Evolutionary conservation across 2,113 vertebrate genomes (phyloP).

Genomic region (Pithys albifrons): DNA sequence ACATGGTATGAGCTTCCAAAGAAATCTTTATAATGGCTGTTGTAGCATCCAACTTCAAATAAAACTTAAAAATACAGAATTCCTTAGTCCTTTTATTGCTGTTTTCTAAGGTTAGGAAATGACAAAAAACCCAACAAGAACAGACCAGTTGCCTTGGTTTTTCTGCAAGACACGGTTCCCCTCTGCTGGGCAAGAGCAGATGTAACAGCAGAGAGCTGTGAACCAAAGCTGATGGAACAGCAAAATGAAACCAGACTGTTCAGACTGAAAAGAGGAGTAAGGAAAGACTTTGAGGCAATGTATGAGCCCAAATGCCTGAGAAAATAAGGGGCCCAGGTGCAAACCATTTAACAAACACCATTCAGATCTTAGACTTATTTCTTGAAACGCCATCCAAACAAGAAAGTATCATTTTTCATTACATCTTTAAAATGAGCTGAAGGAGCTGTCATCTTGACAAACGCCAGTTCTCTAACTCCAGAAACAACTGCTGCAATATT

Average conservation of each 20-base stretch:
- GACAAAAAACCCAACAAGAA: not conserved
- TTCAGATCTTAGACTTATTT: not conserved
- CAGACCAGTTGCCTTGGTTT: not conserved
- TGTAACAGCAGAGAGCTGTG: not conserved
- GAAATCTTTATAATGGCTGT: not conserved
- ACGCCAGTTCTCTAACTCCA: not conserved
- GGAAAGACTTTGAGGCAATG: not conserved
- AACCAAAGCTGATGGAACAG: not conserved
- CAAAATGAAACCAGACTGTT: not conserved
- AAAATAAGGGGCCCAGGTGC: not conserved
- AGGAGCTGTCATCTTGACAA: not conserved
- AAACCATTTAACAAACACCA: not conserved
- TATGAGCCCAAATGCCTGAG: not conserved
- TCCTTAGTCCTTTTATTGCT: not conserved
- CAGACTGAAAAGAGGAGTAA: not conserved
- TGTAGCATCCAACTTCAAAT: not conserved
- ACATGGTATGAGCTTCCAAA: not conserved
- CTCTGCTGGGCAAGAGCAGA: conserved; percentile 38
- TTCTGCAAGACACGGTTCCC: not conserved
- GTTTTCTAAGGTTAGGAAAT: not conserved
- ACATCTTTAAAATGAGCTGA: not conserved
- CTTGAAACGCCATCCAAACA: not conserved
- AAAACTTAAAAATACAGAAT: not conserved
- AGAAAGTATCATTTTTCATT: not conserved
- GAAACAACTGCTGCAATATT: not conserved